Evolutionary conservation across 37 sponge, comb jelly and placozoan genomes (phyloP).

Genomic region (Tethya wilhelma): DNA sequence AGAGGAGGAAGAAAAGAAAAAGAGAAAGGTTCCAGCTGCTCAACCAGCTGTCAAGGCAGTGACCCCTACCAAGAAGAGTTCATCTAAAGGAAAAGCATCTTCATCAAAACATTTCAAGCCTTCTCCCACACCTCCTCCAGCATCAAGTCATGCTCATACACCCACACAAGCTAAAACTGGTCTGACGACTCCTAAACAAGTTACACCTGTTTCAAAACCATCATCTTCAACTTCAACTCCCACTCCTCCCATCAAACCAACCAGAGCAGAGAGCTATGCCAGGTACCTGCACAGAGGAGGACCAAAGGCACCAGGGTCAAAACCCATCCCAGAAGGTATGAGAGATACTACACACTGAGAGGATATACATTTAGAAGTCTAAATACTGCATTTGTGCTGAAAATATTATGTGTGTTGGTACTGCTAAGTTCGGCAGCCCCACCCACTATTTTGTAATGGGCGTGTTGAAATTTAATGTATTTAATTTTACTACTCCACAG

Average conservation of each 20-base stretch:
- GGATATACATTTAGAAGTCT: neutral
- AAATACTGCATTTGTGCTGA: neutral
- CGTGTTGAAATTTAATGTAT: too few relatives aligned
- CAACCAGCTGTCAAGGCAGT: neutral
- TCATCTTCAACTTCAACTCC: neutral
- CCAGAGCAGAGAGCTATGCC: conserved; percentile 39
- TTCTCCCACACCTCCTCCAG: neutral
- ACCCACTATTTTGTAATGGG: too few relatives aligned
- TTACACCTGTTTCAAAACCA: neutral
- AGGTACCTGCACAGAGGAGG: conserved; percentile 69
- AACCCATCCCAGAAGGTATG: conserved; percentile 68
- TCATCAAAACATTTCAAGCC: neutral
- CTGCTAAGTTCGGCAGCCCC: too few relatives aligned
- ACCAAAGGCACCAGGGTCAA: conserved; percentile 77
- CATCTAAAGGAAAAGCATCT: neutral
- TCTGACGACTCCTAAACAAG: conserved; percentile 2
- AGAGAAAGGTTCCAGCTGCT: neutral
- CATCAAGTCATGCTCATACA: neutral
- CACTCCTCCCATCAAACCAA: conserved; percentile 1
- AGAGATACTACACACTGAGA: too few relatives aligned
- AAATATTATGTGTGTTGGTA: too few relatives aligned
- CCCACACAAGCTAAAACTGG: neutral
- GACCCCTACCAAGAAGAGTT: neutral
- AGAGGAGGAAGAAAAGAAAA: neutral
- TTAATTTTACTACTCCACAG: too few relatives aligned